These are phyloP conservation scores for Synergus umbraculus DNA, from an alignment of 2,888 invertebrate species.

Conservation along the genomic window DNA sequence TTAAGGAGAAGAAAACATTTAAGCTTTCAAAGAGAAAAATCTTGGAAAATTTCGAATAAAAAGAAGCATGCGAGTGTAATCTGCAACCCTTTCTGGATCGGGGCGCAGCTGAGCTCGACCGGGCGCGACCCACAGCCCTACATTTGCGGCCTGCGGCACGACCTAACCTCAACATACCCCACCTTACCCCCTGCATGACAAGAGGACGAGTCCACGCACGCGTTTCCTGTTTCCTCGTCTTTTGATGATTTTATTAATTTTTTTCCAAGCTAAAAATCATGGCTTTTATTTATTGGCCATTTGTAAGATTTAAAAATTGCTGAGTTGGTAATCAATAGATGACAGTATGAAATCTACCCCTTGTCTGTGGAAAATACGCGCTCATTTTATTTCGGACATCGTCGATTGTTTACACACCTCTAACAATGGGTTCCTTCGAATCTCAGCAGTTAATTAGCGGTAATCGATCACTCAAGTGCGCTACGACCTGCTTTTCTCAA, in stretches of 20 bases:
- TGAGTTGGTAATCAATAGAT: neutral
- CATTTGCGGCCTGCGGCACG: constrained; percentile 72
- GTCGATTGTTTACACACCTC: neutral
- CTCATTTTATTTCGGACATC: neutral
- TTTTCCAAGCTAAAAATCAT: neutral
- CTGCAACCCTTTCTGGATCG: constrained; percentile 45
- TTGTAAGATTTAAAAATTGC: neutral
- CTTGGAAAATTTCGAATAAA: neutral
- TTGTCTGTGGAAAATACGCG: neutral
- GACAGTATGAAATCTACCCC: no score
- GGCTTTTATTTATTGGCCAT: neutral
- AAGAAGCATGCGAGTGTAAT: neutral
- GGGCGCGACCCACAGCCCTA: constrained; percentile 77
- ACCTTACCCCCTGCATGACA: constrained; percentile 52
- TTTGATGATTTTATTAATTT: constrained; percentile 23
- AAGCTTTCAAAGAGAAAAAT: neutral
- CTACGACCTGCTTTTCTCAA: constrained; percentile 49
- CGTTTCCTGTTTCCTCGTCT: constrained; percentile 44
- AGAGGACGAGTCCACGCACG: constrained; percentile 51
- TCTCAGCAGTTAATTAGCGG: constrained; percentile 59
- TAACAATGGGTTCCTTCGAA: constrained; percentile 41
- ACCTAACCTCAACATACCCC: constrained; percentile 73
- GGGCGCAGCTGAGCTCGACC: constrained; percentile 75
- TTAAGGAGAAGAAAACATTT: neutral
- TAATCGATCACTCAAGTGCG: constrained; percentile 58